Percentiles rank a stretch among this genome's conserved stretches.
These are phyloP conservation scores for Asarcornis scutulata DNA, from an alignment of 2,113 vertebrate species.

Conservation along the genomic window DNA sequence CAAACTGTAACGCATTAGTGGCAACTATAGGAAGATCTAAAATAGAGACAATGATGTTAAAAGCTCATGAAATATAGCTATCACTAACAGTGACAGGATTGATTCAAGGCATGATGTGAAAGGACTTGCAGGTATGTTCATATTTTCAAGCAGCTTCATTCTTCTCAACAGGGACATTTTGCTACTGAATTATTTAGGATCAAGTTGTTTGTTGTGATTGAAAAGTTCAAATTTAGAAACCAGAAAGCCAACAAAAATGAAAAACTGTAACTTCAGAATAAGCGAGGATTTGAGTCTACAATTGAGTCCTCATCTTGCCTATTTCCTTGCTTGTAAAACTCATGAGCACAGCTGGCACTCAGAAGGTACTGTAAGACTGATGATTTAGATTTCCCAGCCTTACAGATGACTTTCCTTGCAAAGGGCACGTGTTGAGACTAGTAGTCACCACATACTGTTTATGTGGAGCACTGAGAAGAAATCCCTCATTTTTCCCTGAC, in stretches of 20 bases:
- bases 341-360: fast-evolving
- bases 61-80: background rate
- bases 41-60: background rate
- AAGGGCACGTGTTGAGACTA: background rate
- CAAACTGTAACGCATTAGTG: background rate
- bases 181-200: background rate
- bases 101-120: background rate
- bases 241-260: background rate
- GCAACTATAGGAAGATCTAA: background rate
- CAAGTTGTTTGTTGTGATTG: background rate
- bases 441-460: background rate
- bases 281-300: background rate
- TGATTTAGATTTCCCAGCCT: background rate
- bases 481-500: background rate
- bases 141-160: background rate
- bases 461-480: background rate
- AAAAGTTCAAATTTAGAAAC: background rate
- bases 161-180: background rate
- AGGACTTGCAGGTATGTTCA: background rate
- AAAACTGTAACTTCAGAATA: background rate
- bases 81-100: background rate
- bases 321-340: background rate
- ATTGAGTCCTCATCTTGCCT: background rate
- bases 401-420: background rate
- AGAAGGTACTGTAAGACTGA: background rate